A percentile compares a stretch with the other conserved stretches of the same genome.
These are phyloP conservation scores for Drosophila phalerata DNA, from an alignment of 2,888 invertebrate genomes.

Conservation along the genomic window DNA sequence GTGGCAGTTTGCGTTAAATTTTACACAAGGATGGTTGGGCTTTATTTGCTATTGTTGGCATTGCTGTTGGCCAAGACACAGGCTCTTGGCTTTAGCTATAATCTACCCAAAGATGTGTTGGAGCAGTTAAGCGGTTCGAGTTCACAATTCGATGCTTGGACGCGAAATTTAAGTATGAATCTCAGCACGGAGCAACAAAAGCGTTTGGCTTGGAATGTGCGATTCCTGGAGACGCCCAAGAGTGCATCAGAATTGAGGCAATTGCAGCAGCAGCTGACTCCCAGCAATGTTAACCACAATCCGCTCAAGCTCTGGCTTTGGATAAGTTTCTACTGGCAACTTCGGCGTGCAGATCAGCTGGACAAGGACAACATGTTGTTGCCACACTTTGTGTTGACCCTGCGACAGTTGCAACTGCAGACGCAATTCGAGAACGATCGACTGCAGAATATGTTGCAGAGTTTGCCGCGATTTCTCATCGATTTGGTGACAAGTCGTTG, in stretches of 20 bases:
- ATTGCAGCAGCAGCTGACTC: constrained; percentile 37
- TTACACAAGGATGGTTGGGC: constrained; percentile 33
- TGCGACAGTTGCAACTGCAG: constrained; percentile 42
- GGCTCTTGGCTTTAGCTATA: not conserved
- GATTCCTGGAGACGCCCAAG: constrained; percentile 31
- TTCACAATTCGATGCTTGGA: constrained; percentile 50
- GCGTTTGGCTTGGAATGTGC: constrained; percentile 51
- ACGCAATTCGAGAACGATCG: constrained; percentile 18
- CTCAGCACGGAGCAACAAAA: constrained; percentile 36
- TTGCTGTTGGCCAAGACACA: constrained; percentile 1
- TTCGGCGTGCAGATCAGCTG: constrained; percentile 39
- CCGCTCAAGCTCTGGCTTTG: constrained; percentile 56
- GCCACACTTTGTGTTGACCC: constrained; percentile 57
- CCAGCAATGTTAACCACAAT: constrained; percentile 31
- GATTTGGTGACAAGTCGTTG: constrained; percentile 45
- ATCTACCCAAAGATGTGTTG: constrained; percentile 2
- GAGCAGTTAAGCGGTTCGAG: constrained; percentile 15
- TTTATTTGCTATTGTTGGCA: constrained; percentile 3
- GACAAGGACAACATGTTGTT: constrained; percentile 22
- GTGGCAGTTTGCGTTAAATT: constrained; percentile 1
- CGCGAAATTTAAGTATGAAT: constrained; percentile 18
- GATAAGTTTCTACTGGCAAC: constrained; percentile 63
- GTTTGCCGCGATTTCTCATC: constrained; percentile 48
- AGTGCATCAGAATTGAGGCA: constrained; percentile 1
- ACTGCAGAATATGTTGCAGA: constrained; percentile 71